Evolutionary conservation across 2,888 invertebrate genomes (phyloP).

Genomic region (Eupithecia centaureata): DNA sequence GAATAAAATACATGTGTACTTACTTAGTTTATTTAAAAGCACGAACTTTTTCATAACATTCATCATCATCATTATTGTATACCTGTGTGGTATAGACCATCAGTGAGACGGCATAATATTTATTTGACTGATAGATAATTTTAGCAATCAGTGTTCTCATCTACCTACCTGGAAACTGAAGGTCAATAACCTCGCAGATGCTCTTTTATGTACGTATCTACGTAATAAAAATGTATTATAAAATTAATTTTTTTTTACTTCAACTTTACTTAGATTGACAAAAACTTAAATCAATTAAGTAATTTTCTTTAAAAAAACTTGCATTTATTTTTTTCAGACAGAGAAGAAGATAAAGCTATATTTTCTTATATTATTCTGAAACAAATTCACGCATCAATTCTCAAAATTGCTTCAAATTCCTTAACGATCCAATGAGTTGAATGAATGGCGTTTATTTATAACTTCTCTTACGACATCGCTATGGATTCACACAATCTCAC

Average conservation of each 20-base stretch:
- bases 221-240: no score
- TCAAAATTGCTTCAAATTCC: slow-evolving; percentile 16
- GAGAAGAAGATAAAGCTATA: background rate
- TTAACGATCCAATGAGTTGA: slow-evolving; percentile 24
- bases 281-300: background rate
- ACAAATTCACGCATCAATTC: background rate
- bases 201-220: no score
- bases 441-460: slow-evolving; percentile 42
- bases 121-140: no score
- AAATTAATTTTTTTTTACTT: no score
- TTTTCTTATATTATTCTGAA: background rate
- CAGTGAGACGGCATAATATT: no score
- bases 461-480: slow-evolving; percentile 35
- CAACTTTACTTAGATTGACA: background rate
- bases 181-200: no score
- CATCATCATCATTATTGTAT: background rate
- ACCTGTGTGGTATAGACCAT: background rate
- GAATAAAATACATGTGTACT: background rate
- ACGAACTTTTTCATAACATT: background rate
- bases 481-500: slow-evolving; percentile 35
- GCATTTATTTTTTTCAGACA: background rate
- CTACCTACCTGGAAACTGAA: no score
- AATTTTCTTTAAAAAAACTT: background rate
- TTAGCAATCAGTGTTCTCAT: no score
- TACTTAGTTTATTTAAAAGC: background rate